Evolutionary conservation across 1,140 invertebrate species (phyloP), one percentile per base, ranked within the genome.

Genomic region (Ditylenchus dipsaci): DNA sequence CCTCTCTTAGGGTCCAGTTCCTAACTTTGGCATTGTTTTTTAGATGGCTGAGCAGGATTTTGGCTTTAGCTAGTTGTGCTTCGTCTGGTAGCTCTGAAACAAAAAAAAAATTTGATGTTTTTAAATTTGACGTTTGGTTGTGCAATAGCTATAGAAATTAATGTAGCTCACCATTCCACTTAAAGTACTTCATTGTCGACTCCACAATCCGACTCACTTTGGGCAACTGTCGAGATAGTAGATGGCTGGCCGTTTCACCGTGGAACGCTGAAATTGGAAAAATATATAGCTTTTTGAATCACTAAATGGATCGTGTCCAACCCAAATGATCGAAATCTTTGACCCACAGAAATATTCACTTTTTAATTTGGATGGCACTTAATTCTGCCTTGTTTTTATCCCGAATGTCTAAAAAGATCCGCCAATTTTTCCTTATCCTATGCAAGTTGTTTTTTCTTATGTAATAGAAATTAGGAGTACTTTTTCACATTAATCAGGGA

Each of bases 11-110:
- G 9, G 80, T 82, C 80, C 80, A 82, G 66, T 82, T 82, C 27
- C 80, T 68, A 21, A 82, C 80, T 70, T 82, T 82, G 1, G 80
- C 80, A 49, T 82, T 82, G 60, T 82, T 82, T 49, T 82, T 82
- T 45, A 82, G 66, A 67, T 82, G 80, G 38, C 71, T 73, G 11
- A 82, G 67, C 21, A 82, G 74, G 19, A 82, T 72, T 60, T 82
- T 82, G 13, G 79, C 80, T 56, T 83, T 83, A 30, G 63, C 58
- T 47, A 81, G 59, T 53, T 80, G 77, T n/a, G 23, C 29, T 42
- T 73, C 79, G 49, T 79, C 73, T 11, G 70, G 27, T 27, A 80
- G 63, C 13, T 43, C 33, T 38, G 11, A 38, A 11, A 1, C 29
- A 57, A 59, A 59, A 0, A 59, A 1, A 8, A 9, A 60, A 33